These are phyloP conservation scores for Gadus chalcogrammus DNA, from an alignment of 2,113 vertebrate genomes.

Conservation along the genomic window DNA sequence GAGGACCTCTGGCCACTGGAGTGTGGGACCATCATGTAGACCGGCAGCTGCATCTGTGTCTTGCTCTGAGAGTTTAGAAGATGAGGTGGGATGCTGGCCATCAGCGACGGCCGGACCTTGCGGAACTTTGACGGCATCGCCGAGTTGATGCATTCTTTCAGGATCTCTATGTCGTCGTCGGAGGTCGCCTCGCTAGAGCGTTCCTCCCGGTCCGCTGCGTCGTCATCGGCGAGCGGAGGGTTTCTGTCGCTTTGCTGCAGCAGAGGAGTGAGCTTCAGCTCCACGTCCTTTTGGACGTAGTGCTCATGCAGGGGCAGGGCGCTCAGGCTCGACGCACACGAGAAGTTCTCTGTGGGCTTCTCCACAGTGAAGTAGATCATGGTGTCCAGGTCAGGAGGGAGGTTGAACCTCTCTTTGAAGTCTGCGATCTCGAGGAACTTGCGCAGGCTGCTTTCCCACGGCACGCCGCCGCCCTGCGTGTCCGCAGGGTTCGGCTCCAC, in stretches of 20 bases:
- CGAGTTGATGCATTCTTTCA: conserved; percentile 93
- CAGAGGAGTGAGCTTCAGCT: conserved; percentile 88
- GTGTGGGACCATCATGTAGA: conserved; percentile 91
- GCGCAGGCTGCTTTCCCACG: conserved; percentile 91
- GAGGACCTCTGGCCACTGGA: conserved; percentile 67
- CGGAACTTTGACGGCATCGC: conserved; percentile 92
- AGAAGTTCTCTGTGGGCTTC: conserved; percentile 97
- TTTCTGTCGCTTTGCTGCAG: conserved; percentile 79
- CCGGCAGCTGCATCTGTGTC: conserved; percentile 80
- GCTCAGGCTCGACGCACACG: conserved; percentile 94
- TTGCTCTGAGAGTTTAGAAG: conserved; percentile 75
- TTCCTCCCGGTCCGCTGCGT: conserved; percentile 58
- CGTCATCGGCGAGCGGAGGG: conserved; percentile 70
- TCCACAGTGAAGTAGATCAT: conserved; percentile 97
- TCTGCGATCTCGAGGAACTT: conserved; percentile 94
- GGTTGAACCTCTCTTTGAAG: conserved; percentile 91
- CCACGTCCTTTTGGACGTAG: conserved; percentile 94
- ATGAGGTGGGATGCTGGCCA: conserved; percentile 75
- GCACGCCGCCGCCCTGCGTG: conserved; percentile 76
- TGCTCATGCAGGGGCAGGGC: conserved; percentile 93
- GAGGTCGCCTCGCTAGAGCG: conserved; percentile 76
- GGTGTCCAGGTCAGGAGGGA: conserved; percentile 89
- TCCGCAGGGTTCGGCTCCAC: conserved; percentile 75
- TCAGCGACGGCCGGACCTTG: conserved; percentile 82
- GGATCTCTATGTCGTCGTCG: conserved; percentile 89